Base-by-base conservation (phyloP, 2,797 vertebrate genomes). In the Botia almorhae region DNA sequence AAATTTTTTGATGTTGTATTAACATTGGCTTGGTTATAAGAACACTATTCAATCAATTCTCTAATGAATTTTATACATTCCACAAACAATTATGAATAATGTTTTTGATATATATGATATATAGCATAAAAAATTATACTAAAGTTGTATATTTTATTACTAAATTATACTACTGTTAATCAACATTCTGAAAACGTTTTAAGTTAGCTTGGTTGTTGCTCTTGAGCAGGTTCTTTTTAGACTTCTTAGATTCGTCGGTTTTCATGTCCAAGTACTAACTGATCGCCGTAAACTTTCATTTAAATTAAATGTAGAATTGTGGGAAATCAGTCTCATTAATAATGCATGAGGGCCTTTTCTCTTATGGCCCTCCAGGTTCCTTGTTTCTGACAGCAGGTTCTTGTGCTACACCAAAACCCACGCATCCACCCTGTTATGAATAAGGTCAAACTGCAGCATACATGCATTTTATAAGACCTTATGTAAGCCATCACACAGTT, bases 271-370 rank as follows among this genome's bases (percentile, higher is more conserved):
- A 16, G 39, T 39, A 78, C 63, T 26, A 77, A 69, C 53, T 55
- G 46, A 55, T 53, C 46, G 43, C 69, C 39, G 55, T 46, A 64
- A 19, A 72, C 19, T 72, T 79, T 29, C 29, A 69, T 61, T 61
- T 14, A 55, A 56, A 78, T 56, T 70, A 26, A 78, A 63, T 51
- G 23, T n/a, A 36, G 56, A 51, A 58, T 63, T n/a, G 33, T 73
- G 48, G 39, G 17, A 73, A 67, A 72, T 53, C 69, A 72, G 33
- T 79, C 69, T 73, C 78, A 80, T 80, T 73, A 80, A 80, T 72
- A 80, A 33, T 55, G 56, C 50, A 73, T 80, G 58, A 80, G 73
- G 46, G 78, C 33, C 21, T 80, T 80, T 80, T 73, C 50, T 73
- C n/a, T 67, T 67, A 65, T 64, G 60, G 48, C 69, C 53, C 78